Evolutionary conservation across 2,797 vertebrate species (phyloP).

Genomic region (Discoglossus pictus): DNA sequence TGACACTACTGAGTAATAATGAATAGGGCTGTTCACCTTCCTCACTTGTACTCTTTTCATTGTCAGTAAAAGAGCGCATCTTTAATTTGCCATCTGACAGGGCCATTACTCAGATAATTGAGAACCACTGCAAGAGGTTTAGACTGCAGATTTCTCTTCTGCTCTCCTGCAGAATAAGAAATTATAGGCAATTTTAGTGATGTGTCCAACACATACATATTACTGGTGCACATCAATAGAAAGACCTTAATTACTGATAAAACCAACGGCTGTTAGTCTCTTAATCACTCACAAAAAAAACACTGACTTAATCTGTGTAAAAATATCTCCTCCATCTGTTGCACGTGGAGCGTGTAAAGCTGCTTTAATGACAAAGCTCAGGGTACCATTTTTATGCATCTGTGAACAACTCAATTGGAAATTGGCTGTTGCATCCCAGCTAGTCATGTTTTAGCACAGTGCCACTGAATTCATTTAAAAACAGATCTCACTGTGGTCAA

Average conservation of each 20-base stretch:
- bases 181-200: conserved; percentile 60
- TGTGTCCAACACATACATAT: conserved; percentile 54
- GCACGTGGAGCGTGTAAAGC: background rate
- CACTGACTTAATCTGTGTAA: background rate
- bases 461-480: too few relatives aligned
- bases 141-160: conserved; percentile 56
- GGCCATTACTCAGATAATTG: conserved; percentile 63
- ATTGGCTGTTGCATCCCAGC: too few relatives aligned
- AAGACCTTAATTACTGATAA: conserved; percentile 65
- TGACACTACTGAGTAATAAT: conserved; percentile 62
- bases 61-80: conserved; percentile 56
- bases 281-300: conserved; percentile 54
- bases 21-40: conserved; percentile 60
- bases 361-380: background rate
- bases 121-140: conserved; percentile 55
- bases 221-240: conserved; percentile 63
- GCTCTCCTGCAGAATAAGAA: conserved; percentile 65
- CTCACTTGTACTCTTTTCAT: conserved; percentile 62
- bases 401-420: conserved; percentile 1
- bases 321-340: conserved; percentile 41
- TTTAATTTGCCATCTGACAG: conserved; percentile 61
- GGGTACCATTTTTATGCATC: conserved; percentile 25
- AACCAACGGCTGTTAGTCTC: conserved; percentile 54
- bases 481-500: too few relatives aligned
- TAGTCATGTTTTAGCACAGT: too few relatives aligned